A percentile compares a stretch with the other conserved stretches of the same genome.
Evolutionary conservation across 2,113 vertebrate species (phyloP).

Genomic region (Pycnonotus jocosus): DNA sequence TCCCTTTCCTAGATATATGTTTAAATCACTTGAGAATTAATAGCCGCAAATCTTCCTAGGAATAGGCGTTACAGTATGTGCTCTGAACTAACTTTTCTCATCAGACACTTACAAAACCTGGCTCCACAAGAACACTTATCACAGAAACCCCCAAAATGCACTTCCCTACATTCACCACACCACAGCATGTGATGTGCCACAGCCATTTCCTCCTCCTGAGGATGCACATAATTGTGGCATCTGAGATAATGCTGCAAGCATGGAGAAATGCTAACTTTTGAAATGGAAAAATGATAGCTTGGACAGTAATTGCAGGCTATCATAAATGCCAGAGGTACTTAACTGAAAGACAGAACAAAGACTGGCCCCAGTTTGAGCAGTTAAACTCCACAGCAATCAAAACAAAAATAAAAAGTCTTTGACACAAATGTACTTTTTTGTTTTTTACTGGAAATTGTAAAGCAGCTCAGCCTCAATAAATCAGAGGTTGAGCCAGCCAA

Average conservation of each 20-base stretch:
- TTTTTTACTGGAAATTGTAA: background rate
- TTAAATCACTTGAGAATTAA: background rate
- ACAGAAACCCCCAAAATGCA: background rate
- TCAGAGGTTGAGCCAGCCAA: background rate
- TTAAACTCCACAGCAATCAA: background rate
- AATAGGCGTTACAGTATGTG: background rate
- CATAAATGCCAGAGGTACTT: background rate
- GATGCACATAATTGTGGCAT: background rate
- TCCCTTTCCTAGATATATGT: background rate
- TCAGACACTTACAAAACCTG: background rate
- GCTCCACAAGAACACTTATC: background rate
- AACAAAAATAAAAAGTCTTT: background rate
- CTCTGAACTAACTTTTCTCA: background rate
- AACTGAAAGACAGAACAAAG: background rate
- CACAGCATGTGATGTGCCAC: background rate
- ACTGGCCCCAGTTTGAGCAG: background rate
- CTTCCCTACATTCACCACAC: background rate
- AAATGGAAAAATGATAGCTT: constrained; percentile 7
- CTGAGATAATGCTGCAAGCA: background rate
- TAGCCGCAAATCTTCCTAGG: background rate
- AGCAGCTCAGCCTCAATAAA: background rate
- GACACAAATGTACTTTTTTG: background rate
- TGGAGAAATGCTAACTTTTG: background rate
- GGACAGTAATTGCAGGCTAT: background rate
- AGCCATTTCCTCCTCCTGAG: background rate